A percentile compares a stretch with the other conserved stretches of the same genome.
These are phyloP conservation scores for Drosophila azteca DNA, from an alignment of 1,140 invertebrate species.

Conservation along the genomic window DNA sequence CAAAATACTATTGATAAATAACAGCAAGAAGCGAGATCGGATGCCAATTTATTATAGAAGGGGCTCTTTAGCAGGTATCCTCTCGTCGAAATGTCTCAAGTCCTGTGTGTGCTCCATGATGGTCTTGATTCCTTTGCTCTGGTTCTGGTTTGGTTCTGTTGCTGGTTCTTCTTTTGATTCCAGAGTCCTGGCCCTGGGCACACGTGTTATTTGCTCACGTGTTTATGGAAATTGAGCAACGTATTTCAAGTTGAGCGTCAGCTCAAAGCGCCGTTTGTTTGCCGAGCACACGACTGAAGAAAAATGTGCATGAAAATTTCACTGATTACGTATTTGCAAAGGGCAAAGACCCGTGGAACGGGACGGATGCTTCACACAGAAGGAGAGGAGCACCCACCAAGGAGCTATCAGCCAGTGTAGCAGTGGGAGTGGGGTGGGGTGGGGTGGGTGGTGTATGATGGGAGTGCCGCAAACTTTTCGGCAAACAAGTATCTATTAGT, in stretches of 20 bases:
- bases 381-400: neutral
- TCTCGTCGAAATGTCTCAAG: too few species aligned
- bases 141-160: neutral
- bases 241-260: constrained; percentile 71
- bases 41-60: too few species aligned
- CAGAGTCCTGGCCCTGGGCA: constrained; percentile 23
- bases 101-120: neutral
- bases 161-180: neutral
- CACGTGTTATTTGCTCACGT: constrained; percentile 81
- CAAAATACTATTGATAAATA: too few species aligned
- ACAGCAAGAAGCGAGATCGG: too few species aligned
- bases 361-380: neutral
- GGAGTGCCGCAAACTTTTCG: constrained; percentile 43
- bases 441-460: too few species aligned
- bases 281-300: constrained; percentile 33
- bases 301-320: constrained; percentile 76
- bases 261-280: constrained; percentile 68
- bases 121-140: too few species aligned
- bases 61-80: too few species aligned
- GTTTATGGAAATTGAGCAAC: constrained; percentile 81
- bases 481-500: constrained; percentile 76
- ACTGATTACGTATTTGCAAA: constrained; percentile 78
- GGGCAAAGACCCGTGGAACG: constrained; percentile 17
- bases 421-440: neutral
- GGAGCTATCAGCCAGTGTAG: constrained; percentile 23